Conservation (phyloP, 92 coral and sea anemone species). For the Phenganax marumi region DNA sequence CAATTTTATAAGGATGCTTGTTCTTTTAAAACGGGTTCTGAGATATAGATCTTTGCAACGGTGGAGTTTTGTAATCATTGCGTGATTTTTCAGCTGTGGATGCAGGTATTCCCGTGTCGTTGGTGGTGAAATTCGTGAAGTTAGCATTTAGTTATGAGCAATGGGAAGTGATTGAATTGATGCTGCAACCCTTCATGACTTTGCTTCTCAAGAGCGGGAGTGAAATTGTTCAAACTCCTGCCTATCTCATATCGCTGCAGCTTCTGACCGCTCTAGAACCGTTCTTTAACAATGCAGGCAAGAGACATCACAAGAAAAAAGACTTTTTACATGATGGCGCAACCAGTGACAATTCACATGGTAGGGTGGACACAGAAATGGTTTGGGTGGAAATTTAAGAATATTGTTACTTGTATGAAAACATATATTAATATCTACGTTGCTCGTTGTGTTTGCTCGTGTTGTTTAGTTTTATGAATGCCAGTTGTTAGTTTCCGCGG, state of each 20-base stretch:
- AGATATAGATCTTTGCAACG: no score
- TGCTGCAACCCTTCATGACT: constrained; percentile 68
- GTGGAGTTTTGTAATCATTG: background rate
- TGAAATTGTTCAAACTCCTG: constrained; percentile 51
- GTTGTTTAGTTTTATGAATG: no score
- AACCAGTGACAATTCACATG: constrained; percentile 2
- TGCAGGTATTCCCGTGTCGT: constrained; percentile 82
- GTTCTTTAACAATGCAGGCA: constrained; percentile 60
- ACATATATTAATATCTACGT: no score
- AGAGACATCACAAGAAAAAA: constrained; percentile 68
- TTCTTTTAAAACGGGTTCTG: background rate
- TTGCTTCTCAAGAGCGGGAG: constrained; percentile 56
- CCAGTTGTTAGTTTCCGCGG: no score
- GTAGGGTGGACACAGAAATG: background rate
- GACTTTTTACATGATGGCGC: constrained; percentile 24
- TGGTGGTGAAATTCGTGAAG: constrained; percentile 87
- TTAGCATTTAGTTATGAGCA: constrained; percentile 87
- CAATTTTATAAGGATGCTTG: no score
- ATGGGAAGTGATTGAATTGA: constrained; percentile 76
- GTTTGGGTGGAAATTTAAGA: background rate
- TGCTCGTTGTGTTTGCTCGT: no score
- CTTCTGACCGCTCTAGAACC: constrained; percentile 86
- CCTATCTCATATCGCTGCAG: constrained; percentile 75
- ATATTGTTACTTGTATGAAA: no score
- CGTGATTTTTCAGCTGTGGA: constrained; percentile 56